Conservation (phyloP, 2,113 vertebrate species). For the Taxidea taxus region DNA sequence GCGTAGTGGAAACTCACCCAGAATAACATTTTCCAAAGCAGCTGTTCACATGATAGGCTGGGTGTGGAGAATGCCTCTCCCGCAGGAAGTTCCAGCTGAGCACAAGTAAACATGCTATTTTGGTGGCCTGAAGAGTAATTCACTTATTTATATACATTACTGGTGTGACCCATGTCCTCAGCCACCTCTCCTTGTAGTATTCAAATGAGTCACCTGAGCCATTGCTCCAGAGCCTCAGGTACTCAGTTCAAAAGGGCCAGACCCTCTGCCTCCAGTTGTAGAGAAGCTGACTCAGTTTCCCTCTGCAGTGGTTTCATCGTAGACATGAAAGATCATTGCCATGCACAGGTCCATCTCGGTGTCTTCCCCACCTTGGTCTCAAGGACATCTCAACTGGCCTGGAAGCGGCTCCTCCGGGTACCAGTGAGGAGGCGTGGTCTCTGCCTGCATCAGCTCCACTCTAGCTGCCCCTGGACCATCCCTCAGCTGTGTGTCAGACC, state of each 20-base stretch:
- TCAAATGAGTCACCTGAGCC: neutral
- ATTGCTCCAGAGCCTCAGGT: neutral
- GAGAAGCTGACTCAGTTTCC: neutral
- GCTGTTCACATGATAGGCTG: neutral
- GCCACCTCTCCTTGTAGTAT: neutral
- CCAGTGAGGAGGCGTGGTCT: neutral
- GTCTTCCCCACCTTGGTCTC: neutral
- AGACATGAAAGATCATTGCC: neutral
- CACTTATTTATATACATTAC: neutral
- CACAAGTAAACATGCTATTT: neutral
- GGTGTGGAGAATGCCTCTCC: neutral
- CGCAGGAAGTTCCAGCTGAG: neutral
- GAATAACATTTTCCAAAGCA: neutral
- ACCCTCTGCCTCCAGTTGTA: neutral
- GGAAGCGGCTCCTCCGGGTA: neutral
- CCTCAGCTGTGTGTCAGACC: neutral
- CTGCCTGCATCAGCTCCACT: neutral
- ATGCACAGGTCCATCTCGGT: neutral
- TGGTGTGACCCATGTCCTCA: neutral
- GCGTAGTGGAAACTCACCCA: neutral
- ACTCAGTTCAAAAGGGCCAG: neutral
- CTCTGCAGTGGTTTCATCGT: rapidly evolving
- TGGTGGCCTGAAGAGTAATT: neutral
- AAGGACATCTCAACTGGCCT: neutral
- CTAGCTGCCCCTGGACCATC: neutral